Evolutionary conservation across 2,888 invertebrate species (phyloP), one percentile per base, ranked within the genome.

Genomic region (Eilema caniola): DNA sequence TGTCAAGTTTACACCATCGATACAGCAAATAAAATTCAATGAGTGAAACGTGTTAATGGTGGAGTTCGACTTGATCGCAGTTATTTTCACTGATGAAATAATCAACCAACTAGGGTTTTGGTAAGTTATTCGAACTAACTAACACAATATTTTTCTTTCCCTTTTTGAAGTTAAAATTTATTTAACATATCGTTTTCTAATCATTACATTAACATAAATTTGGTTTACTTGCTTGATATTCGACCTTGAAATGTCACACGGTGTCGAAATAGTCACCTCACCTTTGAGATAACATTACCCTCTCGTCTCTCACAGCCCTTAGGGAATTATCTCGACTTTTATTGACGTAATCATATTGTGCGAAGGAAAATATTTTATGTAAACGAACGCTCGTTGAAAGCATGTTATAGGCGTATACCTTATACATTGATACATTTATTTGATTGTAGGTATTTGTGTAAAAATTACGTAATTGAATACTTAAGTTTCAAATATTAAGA

Each of bases 221-320:
- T 56, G 12, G 37, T 12, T 5, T 70, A 67, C 72, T 64, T 25
- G 25, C 25, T 61, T 57, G 28, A 31, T 56, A 28, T 64, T n/a
- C 0, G n/a, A 53, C 71, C 59, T 70, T 72, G 71, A 59, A 68
- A 73, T 66, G 70, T 82, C 79, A 70, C 62, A 62, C 73, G 75
- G 72, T 73, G 73, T 76, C 66, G 69, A 66, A 72, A 75, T 70
- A 73, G 64, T 74, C 75, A 71, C 78, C 74, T 71, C 70, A 62
- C 83, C 85, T 83, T 83, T 84, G 82, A 83, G 83, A 83, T 83
- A 86, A 85, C 85, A 84, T 88, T 84, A 83, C 70, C 16, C 25
- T 25, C 25, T 16, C 59, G n/a, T n/a, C 59, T 25, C 25, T 25
- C 59, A 28, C 59, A 77, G 76, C 80, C 75, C 77, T 82, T 59